Evolutionary conservation across 2,797 vertebrate genomes (phyloP).

Genomic region (Hippoglossus hippoglossus): DNA sequence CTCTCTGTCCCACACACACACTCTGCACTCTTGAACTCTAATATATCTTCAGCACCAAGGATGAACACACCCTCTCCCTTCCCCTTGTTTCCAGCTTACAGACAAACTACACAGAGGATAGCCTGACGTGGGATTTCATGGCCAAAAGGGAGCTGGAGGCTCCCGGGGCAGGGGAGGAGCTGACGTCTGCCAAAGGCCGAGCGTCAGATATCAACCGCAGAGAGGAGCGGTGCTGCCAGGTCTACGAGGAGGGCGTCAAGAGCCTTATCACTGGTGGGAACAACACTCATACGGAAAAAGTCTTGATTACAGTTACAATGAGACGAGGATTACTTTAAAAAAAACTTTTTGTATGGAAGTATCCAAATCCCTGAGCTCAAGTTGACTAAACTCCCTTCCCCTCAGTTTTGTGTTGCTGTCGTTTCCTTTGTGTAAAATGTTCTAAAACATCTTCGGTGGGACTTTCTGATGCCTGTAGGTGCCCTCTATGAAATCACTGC

Average conservation of each 20-base stretch:
- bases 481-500: background rate
- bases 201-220: conserved; percentile 81
- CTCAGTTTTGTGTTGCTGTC: no score
- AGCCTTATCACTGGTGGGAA: conserved; percentile 86
- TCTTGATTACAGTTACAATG: no score
- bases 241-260: conserved; percentile 91
- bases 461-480: background rate
- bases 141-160: conserved; percentile 89
- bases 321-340: background rate
- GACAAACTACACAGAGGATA: conserved; percentile 84
- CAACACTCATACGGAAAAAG: background rate
- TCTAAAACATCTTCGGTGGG: background rate
- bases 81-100: conserved; percentile 84
- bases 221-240: conserved; percentile 90
- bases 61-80: background rate
- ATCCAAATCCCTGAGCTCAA: no score
- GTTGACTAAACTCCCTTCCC: no score
- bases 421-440: background rate
- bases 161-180: conserved; percentile 71
- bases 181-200: conserved; percentile 82
- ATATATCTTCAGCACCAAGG: background rate
- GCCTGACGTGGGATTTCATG: conserved; percentile 93
- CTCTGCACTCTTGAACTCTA: background rate
- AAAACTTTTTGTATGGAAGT: no score
- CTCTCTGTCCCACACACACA: background rate